Conservation (phyloP, 1,140 invertebrate species). For the Diachasmimorpha longicaudata region DNA sequence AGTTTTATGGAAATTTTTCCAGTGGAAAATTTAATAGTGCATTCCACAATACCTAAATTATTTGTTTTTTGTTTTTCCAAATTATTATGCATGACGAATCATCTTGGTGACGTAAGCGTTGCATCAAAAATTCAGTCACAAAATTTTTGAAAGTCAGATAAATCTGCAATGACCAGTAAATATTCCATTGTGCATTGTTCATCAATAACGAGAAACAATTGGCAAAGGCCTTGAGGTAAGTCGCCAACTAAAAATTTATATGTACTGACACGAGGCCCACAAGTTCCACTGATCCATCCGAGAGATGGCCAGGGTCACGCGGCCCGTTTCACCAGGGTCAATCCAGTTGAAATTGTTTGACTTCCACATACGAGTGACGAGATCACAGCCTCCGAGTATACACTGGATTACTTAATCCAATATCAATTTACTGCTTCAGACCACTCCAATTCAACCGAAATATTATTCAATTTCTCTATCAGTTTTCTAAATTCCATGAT, state of each 20-base stretch:
- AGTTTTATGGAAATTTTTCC: neutral
- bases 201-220: neutral
- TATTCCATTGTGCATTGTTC: neutral
- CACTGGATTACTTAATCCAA: constrained; percentile 13
- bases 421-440: neutral
- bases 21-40: neutral
- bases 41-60: neutral
- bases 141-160: too few relatives aligned
- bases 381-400: neutral
- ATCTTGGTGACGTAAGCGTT: too few relatives aligned
- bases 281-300: constrained; percentile 6
- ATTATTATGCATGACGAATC: too few relatives aligned
- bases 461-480: too few relatives aligned
- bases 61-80: too few relatives aligned
- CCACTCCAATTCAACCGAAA: too few relatives aligned
- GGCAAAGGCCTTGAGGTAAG: neutral
- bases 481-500: too few relatives aligned
- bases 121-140: too few relatives aligned
- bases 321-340: constrained; percentile 36
- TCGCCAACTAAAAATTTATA: neutral
- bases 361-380: constrained; percentile 20
- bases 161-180: neutral
- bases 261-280: neutral
- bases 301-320: constrained; percentile 30
- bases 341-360: constrained; percentile 42